Percentiles rank a stretch among this genome's conserved stretches.
These are phyloP conservation scores for Sycophila texana DNA, from an alignment of 2,888 invertebrate species.

Conservation along the genomic window DNA sequence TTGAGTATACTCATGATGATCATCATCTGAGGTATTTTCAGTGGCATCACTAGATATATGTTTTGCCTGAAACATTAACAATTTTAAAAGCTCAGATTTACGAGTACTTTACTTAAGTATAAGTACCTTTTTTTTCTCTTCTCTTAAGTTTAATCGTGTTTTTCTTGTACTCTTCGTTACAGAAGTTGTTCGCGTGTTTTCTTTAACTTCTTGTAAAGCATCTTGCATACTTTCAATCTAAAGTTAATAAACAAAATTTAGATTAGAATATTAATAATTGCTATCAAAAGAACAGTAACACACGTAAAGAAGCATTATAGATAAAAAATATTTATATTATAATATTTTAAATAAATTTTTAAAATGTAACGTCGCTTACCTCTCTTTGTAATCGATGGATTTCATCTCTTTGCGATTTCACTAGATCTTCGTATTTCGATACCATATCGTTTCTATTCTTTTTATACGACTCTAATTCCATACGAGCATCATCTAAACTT, in stretches of 20 bases:
- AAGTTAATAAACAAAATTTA: constrained; percentile 6
- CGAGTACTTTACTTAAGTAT: not conserved
- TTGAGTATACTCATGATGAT: constrained; percentile 44
- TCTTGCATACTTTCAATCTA: constrained; percentile 64
- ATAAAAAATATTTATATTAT: not conserved
- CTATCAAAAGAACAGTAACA: not conserved
- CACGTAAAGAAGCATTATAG: no score
- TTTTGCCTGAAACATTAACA: constrained; percentile 26
- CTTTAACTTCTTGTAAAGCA: constrained; percentile 61
- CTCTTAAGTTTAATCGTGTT: constrained; percentile 35
- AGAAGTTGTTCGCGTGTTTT: constrained; percentile 48
- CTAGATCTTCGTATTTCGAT: constrained; percentile 64
- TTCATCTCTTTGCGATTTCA: constrained; percentile 64
- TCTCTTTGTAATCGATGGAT: constrained; percentile 62
- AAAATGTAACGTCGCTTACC: constrained; percentile 54
- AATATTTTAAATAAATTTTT: not conserved
- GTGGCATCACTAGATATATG: constrained; percentile 16
- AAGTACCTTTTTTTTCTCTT: constrained; percentile 39
- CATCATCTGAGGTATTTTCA: constrained; percentile 62
- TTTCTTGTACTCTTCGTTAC: constrained; percentile 46
- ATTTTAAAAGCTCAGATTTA: constrained; percentile 1
- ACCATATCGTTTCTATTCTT: constrained; percentile 66
- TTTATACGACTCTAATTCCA: constrained; percentile 66
- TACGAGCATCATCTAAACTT: constrained; percentile 60
- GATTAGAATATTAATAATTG: not conserved